Evolutionary conservation across 2,797 vertebrate genomes (phyloP).

Genomic region (Phrynocephalus vlangalii): DNA sequence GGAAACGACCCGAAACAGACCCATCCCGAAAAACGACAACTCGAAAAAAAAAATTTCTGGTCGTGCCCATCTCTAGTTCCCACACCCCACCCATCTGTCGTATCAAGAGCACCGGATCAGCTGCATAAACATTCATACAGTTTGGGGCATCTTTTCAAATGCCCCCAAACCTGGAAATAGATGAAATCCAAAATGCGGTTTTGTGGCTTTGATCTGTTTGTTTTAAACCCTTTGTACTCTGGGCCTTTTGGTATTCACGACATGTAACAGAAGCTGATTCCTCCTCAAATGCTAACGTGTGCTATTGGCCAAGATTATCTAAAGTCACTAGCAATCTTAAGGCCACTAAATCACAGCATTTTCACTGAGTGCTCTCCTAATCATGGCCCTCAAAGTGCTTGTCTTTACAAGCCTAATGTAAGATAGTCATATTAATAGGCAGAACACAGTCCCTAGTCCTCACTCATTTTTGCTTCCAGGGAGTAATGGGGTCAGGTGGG

Average conservation of each 20-base stretch:
- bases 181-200: constrained; percentile 34
- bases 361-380: constrained; percentile 16
- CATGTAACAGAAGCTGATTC: constrained; percentile 13
- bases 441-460: not conserved
- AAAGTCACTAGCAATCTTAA: constrained; percentile 25
- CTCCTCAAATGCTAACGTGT: not conserved
- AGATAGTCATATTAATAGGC: constrained; percentile 6
- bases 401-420: constrained; percentile 18
- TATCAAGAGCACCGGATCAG: not conserved
- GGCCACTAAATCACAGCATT: constrained; percentile 9
- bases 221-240: constrained; percentile 18
- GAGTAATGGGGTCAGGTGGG: not conserved
- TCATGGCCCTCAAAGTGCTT: not conserved
- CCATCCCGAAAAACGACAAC: no score
- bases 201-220: constrained; percentile 16
- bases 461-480: not conserved
- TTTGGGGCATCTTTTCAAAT: constrained; percentile 9
- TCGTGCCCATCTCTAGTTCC: no score
- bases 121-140: not conserved
- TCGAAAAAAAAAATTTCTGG: no score
- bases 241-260: constrained; percentile 16
- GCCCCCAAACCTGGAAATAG: constrained; percentile 3
- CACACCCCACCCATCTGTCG: not conserved
- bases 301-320: constrained; percentile 32
- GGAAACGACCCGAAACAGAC: no score